Evolutionary conservation across 2,113 vertebrate genomes (phyloP), one percentile per base, ranked within the genome.

Genomic region (Hemicordylus capensis): DNA sequence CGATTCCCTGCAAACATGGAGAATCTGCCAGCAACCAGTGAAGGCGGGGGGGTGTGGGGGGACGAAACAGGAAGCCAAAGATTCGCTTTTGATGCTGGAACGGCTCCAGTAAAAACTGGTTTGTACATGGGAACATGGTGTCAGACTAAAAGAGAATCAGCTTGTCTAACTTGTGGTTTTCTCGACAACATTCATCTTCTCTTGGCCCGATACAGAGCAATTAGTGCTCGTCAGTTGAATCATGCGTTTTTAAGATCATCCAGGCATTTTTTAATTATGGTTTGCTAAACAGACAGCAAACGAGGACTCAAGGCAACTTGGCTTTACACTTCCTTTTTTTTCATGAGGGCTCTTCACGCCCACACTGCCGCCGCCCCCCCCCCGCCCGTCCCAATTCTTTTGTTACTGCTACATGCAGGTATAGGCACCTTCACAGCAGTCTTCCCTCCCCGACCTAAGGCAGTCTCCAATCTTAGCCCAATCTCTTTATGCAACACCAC

Each of bases 91-190:
- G 93, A 95, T 92, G 95, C 96, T 98, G 97, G 97, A 97, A 94
- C 89, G 88, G 83, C 91, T 97, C 97, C 97, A 98, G 97, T 96
- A 96, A 97, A 98, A 98, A 98, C 97, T 98, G 97, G 97, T 98
- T 96, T 94, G 96, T 97, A 98, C 97, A 97, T 94, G 97, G 97
- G 97, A 97, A 98, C 97, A 98, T 89, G 95, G 96, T 98, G 97
- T 98, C 97, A 97, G 96, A 97, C 96, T 96, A 91, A 92, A 94
- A 96, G 95, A 96, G 96, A 97, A 97, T 97, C 95, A 96, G 96
- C 96, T 97, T 93, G 97, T 97, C 97, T 97, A 97, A 97, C 97
- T 97, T 97, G 97, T 96, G 97, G 97, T 98, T 98, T 97, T 96
- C 96, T 97, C 97, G 96, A 97, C 96, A 96, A 96, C 96, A 97